Percentiles rank a stretch among this genome's conserved stretches.
Evolutionary conservation across 2,113 vertebrate genomes (phyloP).

Genomic region (Malaclemys terrapin): DNA sequence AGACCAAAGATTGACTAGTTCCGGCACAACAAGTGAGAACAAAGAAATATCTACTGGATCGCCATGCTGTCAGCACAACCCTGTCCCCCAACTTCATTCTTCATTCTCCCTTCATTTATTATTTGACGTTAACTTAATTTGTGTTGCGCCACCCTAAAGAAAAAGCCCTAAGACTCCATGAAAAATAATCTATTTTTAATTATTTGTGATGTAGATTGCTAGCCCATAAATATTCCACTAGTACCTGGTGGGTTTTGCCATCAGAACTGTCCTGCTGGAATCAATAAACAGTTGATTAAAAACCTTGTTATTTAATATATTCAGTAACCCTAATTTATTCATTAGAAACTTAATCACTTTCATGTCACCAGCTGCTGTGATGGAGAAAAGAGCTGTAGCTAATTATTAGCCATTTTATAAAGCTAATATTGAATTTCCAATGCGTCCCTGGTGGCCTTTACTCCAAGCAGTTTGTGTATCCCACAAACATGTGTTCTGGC

Average conservation of each 20-base stretch:
- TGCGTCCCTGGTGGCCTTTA: constrained; percentile 77
- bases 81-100: constrained; percentile 49
- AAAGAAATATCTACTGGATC: constrained; percentile 17
- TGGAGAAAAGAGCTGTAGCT: constrained; percentile 80
- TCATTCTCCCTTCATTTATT: constrained; percentile 66
- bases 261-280: constrained; percentile 77
- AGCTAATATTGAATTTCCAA: constrained; percentile 86
- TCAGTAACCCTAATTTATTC: constrained; percentile 79
- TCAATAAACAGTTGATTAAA: constrained; percentile 83
- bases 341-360: constrained; percentile 84
- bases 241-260: constrained; percentile 35
- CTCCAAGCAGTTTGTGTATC: constrained; percentile 74
- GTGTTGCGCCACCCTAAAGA: constrained; percentile 55
- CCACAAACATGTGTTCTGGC: constrained; percentile 73
- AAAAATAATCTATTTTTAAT: constrained; percentile 81
- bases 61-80: neutral
- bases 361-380: constrained; percentile 80
- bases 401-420: constrained; percentile 87
- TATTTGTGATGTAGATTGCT: constrained; percentile 69
- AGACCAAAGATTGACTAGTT: constrained; percentile 4
- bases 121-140: constrained; percentile 73
- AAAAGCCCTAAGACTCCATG: constrained; percentile 42
- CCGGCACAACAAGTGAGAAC: constrained; percentile 19
- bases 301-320: constrained; percentile 81
- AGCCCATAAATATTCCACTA: constrained; percentile 56